Evolutionary conservation across 2,797 vertebrate genomes (phyloP).

Genomic region (Hyperoplus immaculatus): DNA sequence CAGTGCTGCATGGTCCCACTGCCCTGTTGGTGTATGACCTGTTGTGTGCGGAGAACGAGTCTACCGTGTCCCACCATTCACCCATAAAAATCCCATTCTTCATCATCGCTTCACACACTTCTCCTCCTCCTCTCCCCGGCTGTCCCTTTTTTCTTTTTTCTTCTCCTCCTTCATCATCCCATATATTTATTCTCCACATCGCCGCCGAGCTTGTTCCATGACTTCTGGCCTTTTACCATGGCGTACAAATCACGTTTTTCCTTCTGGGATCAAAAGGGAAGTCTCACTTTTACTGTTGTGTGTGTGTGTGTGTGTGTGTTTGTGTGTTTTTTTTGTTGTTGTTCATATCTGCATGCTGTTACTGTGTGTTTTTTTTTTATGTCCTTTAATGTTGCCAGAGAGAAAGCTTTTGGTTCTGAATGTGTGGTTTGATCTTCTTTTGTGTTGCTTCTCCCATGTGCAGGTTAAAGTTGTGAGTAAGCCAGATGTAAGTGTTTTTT

Average conservation of each 20-base stretch:
- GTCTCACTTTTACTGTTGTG: conserved; percentile 76
- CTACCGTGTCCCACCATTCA: conserved; percentile 55
- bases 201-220: conserved; percentile 82
- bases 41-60: conserved; percentile 63
- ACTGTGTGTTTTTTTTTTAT: conserved; percentile 22
- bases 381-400: background rate
- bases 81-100: conserved; percentile 40
- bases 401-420: conserved; percentile 8
- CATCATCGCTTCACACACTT: conserved; percentile 27
- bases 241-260: conserved; percentile 97
- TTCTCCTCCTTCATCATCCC: conserved; percentile 45
- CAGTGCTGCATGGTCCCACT: conserved; percentile 70
- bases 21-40: conserved; percentile 57
- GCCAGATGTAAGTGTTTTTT: conserved; percentile 89
- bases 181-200: conserved; percentile 58
- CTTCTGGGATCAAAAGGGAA: conserved; percentile 99
- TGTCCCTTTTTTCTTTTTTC: background rate
- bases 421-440: conserved; percentile 64
- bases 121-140: conserved; percentile 33
- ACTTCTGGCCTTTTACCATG: conserved; percentile 86
- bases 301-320: conserved; percentile 9
- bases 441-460: conserved; percentile 70
- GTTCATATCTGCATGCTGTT: conserved; percentile 39
- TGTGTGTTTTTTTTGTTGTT: background rate
- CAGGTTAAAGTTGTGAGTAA: conserved; percentile 97